Conservation (phyloP, 2,113 vertebrate genomes). For the Lethenteron camtschaticum region DNA sequence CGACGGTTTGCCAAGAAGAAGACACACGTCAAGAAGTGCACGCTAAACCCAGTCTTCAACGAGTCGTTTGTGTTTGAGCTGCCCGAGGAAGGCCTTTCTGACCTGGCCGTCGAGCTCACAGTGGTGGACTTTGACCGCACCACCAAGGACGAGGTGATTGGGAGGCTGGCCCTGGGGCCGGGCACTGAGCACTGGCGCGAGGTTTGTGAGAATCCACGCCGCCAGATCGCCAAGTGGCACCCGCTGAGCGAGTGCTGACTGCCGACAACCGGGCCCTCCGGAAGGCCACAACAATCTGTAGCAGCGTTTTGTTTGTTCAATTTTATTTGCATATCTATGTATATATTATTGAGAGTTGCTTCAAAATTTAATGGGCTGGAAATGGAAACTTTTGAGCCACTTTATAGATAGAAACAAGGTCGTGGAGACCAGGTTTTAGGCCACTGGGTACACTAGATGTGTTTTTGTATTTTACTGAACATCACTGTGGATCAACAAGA, state of each 20-base stretch:
- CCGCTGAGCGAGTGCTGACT: constrained; percentile 44
- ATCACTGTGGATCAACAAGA: no score
- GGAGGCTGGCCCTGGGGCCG: constrained; percentile 51
- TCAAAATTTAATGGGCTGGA: no score
- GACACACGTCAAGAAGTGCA: constrained; percentile 91
- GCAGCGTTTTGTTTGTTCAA: no score
- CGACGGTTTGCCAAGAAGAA: constrained; percentile 95
- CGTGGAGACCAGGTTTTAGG: no score
- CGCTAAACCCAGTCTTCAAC: constrained; percentile 79
- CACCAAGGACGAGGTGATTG: constrained; percentile 80
- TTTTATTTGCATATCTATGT: no score
- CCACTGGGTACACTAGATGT: no score
- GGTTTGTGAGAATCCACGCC: constrained; percentile 51
- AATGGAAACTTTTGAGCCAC: no score
- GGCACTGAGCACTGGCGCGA: constrained; percentile 61
- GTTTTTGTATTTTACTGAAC: no score
- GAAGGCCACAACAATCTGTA: no score
- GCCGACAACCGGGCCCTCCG: neutral
- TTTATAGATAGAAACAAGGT: no score
- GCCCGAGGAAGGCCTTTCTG: constrained; percentile 52
- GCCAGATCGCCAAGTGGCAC: constrained; percentile 79
- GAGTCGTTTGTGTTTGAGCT: constrained; percentile 95
- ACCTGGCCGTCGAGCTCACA: constrained; percentile 72
- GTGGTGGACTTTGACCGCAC: constrained; percentile 88
- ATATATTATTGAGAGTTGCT: no score